A percentile compares a stretch with the other conserved stretches of the same genome.
Evolutionary conservation across 1,140 invertebrate species (phyloP).

Genomic region (Druon quercuslanigerum): DNA sequence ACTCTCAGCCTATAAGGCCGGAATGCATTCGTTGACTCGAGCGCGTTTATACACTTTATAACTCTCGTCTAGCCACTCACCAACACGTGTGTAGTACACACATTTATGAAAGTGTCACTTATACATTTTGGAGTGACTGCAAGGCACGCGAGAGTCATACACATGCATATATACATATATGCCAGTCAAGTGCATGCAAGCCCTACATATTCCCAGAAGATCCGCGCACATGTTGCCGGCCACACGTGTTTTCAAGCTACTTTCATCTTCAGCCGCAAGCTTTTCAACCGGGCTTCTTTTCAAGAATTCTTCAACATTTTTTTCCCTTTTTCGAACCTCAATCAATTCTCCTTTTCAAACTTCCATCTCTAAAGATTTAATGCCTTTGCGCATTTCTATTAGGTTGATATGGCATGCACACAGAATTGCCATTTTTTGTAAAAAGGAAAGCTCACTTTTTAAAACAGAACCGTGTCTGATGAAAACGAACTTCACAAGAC

Average conservation of each 20-base stretch:
- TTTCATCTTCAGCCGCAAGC: constrained; percentile 3
- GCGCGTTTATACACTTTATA: constrained; percentile 18
- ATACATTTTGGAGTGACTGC: not conserved
- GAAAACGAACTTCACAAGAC: too few relatives aligned
- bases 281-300: not conserved
- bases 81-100: too few relatives aligned
- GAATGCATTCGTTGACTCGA: constrained; percentile 18
- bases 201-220: constrained; percentile 9
- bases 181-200: not conserved
- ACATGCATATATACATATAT: not conserved
- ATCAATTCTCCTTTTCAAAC: not conserved
- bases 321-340: not conserved
- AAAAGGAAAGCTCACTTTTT: too few relatives aligned
- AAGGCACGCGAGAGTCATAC: not conserved
- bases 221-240: constrained; percentile 7
- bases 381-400: too few relatives aligned
- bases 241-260: constrained; percentile 11
- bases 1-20: not conserved
- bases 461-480: too few relatives aligned
- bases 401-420: too few relatives aligned
- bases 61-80: constrained; percentile 11
- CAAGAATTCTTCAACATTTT: not conserved
- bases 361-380: not conserved
- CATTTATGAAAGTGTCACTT: not conserved
- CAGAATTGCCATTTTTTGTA: too few relatives aligned